A percentile compares a stretch with the other conserved stretches of the same genome.
Conservation (phyloP, 1,140 invertebrate genomes). For the Phenacoccus solenopsis region DNA sequence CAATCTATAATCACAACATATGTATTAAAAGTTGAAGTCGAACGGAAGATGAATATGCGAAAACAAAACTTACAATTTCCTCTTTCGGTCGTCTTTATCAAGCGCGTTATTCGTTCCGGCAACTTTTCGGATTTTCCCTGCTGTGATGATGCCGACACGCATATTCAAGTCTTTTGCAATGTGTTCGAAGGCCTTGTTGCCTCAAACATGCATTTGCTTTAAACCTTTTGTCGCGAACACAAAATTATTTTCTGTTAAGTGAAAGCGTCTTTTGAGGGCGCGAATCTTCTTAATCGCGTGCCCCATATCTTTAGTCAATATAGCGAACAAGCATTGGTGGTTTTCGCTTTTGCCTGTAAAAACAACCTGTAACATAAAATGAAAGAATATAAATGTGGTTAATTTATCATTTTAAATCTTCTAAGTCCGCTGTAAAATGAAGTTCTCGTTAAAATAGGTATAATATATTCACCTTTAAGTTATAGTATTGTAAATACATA, state of each 20-base stretch:
- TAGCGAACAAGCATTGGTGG: background rate
- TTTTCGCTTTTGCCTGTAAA: background rate
- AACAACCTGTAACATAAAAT: no score
- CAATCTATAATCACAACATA: background rate
- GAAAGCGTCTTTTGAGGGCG: background rate
- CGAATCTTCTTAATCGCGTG: background rate
- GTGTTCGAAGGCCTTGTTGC: background rate
- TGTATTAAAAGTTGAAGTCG: background rate
- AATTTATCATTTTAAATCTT: background rate
- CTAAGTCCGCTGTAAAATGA: no score
- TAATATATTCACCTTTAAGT: background rate
- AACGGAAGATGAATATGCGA: background rate
- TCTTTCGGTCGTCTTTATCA: background rate
- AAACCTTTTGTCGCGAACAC: background rate
- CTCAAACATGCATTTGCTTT: background rate
- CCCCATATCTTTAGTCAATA: no score
- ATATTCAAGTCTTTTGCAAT: background rate
- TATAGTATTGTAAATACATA: background rate
- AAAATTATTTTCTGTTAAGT: background rate
- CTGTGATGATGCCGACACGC: background rate
- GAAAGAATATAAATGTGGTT: background rate
- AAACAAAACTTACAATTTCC: background rate
- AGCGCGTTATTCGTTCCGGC: background rate
- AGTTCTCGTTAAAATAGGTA: no score
- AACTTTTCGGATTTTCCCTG: background rate